A percentile compares a stretch with the other conserved stretches of the same genome.
Evolutionary conservation across 2,113 vertebrate species (phyloP).

Genomic region (Barnardius zonarius): DNA sequence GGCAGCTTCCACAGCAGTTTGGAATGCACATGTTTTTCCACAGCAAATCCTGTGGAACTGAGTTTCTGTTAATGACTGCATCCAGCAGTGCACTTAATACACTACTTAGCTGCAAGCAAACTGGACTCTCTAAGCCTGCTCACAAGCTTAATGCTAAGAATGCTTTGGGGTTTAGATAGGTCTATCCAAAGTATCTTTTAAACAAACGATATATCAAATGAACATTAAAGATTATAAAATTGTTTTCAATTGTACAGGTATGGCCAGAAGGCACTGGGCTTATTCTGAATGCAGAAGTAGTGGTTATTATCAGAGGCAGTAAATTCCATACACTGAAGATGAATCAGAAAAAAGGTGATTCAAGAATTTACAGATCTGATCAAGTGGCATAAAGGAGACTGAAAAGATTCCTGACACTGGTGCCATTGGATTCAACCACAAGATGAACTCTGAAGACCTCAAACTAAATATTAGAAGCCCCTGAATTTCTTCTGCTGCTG

Average conservation of each 20-base stretch:
- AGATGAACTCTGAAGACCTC: not conserved
- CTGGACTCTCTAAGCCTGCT: not conserved
- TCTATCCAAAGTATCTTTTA: not conserved
- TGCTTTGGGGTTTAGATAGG: not conserved
- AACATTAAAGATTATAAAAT: not conserved
- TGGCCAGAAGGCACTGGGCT: not conserved
- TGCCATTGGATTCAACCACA: not conserved
- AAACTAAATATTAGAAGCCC: not conserved
- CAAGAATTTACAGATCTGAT: not conserved
- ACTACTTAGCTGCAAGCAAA: not conserved
- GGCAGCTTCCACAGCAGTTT: not conserved
- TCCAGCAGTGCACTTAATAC: not conserved
- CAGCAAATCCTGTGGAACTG: not conserved
- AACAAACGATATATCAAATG: not conserved
- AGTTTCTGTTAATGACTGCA: not conserved
- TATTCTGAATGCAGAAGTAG: not conserved
- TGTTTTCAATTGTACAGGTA: not conserved
- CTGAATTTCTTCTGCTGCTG: not conserved
- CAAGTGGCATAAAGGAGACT: not conserved
- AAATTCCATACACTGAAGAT: rapidly evolving
- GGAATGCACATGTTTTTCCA: not conserved
- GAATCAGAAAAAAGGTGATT: not conserved
- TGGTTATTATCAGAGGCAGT: not conserved
- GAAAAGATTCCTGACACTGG: not conserved
- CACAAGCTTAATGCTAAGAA: not conserved